These are phyloP conservation scores for Eumeta japonica DNA, from an alignment of 1,140 invertebrate species.

Conservation along the genomic window DNA sequence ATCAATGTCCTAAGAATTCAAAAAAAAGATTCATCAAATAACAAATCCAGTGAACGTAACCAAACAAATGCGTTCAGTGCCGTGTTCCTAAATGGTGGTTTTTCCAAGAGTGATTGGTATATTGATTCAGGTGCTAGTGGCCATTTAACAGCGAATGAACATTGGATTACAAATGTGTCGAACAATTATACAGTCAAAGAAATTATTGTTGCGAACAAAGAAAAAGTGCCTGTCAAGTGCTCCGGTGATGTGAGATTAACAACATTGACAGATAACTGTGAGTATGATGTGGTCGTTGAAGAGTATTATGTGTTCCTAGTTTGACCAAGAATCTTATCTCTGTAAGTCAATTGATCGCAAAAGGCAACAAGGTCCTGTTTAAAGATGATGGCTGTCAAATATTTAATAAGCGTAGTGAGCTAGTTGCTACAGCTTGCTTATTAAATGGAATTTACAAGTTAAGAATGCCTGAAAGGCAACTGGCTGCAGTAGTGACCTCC, in stretches of 20 bases:
- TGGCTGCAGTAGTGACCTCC: conserved; percentile 5
- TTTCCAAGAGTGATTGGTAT: too few species aligned
- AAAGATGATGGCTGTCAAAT: conserved; percentile 11
- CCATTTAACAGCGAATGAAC: conserved; percentile 9
- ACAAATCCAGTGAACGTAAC: conserved; percentile 1
- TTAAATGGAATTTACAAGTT: conserved; percentile 18
- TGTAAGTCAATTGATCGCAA: conserved; percentile 15
- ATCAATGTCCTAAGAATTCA: not conserved
- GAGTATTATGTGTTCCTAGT: conserved; percentile 13
- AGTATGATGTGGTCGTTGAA: too few species aligned
- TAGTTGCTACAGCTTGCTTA: conserved; percentile 13
- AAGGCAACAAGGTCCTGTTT: conserved; percentile 18
- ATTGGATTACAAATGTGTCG: conserved; percentile 6
- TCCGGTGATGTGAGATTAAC: not conserved
- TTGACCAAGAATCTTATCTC: conserved; percentile 15
- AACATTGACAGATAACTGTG: not conserved
- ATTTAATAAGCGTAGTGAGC: conserved; percentile 12
- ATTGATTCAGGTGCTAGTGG: conserved; percentile 14
- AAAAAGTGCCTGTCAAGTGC: not conserved
- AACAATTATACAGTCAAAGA: conserved; percentile 1
- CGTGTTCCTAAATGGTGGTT: conserved; percentile 10
- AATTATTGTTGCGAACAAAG: not conserved
- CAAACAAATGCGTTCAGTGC: conserved; percentile 12
- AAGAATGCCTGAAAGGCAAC: conserved; percentile 9
- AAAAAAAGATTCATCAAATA: too few species aligned